phyloP scores from a whole-genome alignment of 2,113 vertebrate genomes.

The Albula goreensis region DNA sequence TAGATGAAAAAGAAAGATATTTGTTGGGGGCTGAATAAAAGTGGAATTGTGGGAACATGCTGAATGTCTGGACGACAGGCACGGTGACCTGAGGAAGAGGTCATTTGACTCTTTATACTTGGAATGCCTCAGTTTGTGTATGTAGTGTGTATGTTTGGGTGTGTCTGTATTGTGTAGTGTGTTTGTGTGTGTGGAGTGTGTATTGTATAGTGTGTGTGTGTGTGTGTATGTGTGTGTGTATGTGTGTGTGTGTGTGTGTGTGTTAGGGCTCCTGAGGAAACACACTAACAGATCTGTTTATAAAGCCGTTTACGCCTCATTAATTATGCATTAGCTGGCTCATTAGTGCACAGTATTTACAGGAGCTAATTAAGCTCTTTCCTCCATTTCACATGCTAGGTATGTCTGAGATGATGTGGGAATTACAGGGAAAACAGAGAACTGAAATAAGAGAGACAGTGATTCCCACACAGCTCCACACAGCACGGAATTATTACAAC shows the following conservation, averaged over 20 bases:
- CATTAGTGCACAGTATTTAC: constrained; percentile 64
- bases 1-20: no score
- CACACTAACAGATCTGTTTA: constrained; percentile 39
- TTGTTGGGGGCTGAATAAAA: no score
- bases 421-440: constrained; percentile 12
- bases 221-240: constrained; percentile 35
- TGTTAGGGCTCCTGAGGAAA: constrained; percentile 16
- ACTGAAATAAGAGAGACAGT: constrained; percentile 1
- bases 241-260: not conserved
- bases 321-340: constrained; percentile 75
- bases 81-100: not conserved
- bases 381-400: constrained; percentile 53
- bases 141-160: not conserved
- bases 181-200: not conserved
- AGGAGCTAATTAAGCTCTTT: constrained; percentile 56
- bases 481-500: no score
- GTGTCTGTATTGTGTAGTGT: constrained; percentile 39
- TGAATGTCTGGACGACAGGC: constrained; percentile 16
- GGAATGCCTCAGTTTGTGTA: not conserved
- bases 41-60: constrained; percentile 12
- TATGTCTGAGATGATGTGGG: constrained; percentile 31
- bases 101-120: no score
- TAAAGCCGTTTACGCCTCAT: constrained; percentile 69
- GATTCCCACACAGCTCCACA: not conserved
- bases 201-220: constrained; percentile 25